These are phyloP conservation scores for Vannuccia rotundouncinata DNA, from an alignment of 2,888 invertebrate genomes.

Conservation along the genomic window DNA sequence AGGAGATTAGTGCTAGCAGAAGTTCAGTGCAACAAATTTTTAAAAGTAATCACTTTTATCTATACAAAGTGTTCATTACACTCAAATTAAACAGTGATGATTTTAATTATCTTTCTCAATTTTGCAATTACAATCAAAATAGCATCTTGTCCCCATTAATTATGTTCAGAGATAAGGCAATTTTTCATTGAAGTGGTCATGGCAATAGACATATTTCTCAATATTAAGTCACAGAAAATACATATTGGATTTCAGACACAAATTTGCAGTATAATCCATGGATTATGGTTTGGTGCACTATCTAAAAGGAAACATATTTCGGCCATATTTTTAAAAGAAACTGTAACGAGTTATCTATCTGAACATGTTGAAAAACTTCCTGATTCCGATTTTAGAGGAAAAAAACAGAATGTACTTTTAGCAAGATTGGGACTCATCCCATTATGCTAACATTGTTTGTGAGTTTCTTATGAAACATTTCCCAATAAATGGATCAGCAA, in stretches of 20 bases:
- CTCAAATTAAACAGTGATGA: neutral
- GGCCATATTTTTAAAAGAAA: neutral
- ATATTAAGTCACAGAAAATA: neutral
- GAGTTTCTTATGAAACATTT: too few species aligned
- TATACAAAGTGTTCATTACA: neutral
- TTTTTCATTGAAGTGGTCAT: neutral
- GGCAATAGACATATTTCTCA: neutral
- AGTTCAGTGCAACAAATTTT: neutral
- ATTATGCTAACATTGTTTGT: too few species aligned
- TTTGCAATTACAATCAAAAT: neutral
- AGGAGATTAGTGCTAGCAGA: neutral
- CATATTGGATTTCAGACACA: neutral
- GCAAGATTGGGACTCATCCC: too few species aligned
- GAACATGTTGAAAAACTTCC: too few species aligned
- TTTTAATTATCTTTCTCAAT: neutral
- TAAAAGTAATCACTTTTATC: constrained; percentile 5
- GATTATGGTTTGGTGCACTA: constrained; percentile 8
- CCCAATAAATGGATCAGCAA: too few species aligned
- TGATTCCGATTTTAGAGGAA: too few species aligned
- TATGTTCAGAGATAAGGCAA: constrained; percentile 17
- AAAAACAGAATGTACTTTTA: too few species aligned
- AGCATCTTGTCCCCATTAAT: neutral
- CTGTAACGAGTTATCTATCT: too few species aligned
- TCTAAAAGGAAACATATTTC: neutral
- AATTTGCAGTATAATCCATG: neutral